Evolutionary conservation across 2,113 vertebrate species (phyloP).

Genomic region (Calidris pygmaea): DNA sequence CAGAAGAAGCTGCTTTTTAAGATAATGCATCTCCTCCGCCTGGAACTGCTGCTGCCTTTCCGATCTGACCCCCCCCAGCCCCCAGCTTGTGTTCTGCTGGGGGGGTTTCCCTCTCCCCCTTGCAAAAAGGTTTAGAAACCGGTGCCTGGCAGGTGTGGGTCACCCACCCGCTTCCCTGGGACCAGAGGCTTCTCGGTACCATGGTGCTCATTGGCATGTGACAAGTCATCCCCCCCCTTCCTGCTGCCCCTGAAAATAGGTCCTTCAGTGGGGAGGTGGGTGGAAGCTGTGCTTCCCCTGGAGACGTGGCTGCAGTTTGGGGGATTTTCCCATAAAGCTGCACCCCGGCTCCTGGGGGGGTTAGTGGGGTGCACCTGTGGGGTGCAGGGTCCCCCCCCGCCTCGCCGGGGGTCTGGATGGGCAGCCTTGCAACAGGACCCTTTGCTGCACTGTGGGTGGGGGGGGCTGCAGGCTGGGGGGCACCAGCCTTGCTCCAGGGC

Average conservation of each 20-base stretch:
- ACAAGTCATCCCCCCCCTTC: neutral
- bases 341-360: neutral
- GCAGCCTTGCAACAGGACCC: neutral
- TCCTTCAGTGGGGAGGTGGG: fast-evolving
- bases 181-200: neutral
- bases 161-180: neutral
- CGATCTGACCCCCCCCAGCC: neutral
- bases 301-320: fast-evolving
- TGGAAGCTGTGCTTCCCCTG: neutral
- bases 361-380: neutral
- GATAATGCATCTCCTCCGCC: neutral
- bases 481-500: fast-evolving
- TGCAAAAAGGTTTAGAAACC: no score
- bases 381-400: no score
- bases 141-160: neutral
- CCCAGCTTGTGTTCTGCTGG: fast-evolving
- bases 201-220: fast-evolving
- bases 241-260: neutral
- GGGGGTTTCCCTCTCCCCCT: neutral
- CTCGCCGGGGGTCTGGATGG: fast-evolving
- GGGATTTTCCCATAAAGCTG: neutral
- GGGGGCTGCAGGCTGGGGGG: neutral
- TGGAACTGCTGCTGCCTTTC: neutral
- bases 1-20: neutral
- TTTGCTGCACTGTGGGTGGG: fast-evolving